phyloP scores from a whole-genome alignment of 2,797 vertebrate genomes.

The Botia kubotai region DNA sequence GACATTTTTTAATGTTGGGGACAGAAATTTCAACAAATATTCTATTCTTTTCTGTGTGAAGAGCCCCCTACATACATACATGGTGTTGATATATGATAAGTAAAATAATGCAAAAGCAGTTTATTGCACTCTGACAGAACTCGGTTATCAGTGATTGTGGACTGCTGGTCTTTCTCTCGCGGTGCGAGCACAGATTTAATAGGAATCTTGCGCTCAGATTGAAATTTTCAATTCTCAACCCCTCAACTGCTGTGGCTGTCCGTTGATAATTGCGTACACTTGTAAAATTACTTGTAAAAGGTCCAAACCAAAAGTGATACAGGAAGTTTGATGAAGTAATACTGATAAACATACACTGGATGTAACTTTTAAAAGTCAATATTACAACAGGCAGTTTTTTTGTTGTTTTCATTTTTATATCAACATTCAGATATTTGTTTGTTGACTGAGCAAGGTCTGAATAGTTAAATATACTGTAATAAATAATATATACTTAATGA shows the following conservation, averaged over 20 bases:
- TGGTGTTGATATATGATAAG: background rate
- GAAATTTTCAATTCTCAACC: background rate
- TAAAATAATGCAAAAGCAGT: background rate
- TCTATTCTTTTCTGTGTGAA: background rate
- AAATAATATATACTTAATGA: background rate
- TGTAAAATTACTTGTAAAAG: too few species aligned
- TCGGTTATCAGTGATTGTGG: background rate
- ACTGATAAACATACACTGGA: background rate
- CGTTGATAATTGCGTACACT: background rate
- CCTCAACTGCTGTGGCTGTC: background rate
- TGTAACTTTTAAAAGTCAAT: background rate
- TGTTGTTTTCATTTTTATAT: background rate
- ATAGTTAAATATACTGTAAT: background rate
- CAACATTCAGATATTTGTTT: background rate
- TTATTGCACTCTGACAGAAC: background rate
- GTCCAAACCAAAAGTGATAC: background rate
- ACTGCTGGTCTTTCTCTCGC: background rate
- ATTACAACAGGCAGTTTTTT: background rate
- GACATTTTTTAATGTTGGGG: too few species aligned
- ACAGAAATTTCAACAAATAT: too few species aligned
- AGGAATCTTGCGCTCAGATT: slow-evolving; percentile 6
- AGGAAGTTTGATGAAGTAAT: slow-evolving; percentile 23
- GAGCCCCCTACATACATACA: background rate
- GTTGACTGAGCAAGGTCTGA: background rate
- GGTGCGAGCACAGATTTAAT: background rate